A percentile compares a stretch with the other conserved stretches of the same genome.
Evolutionary conservation across 1,140 invertebrate genomes (phyloP).

Genomic region (Drosophila pseudoobscura): DNA sequence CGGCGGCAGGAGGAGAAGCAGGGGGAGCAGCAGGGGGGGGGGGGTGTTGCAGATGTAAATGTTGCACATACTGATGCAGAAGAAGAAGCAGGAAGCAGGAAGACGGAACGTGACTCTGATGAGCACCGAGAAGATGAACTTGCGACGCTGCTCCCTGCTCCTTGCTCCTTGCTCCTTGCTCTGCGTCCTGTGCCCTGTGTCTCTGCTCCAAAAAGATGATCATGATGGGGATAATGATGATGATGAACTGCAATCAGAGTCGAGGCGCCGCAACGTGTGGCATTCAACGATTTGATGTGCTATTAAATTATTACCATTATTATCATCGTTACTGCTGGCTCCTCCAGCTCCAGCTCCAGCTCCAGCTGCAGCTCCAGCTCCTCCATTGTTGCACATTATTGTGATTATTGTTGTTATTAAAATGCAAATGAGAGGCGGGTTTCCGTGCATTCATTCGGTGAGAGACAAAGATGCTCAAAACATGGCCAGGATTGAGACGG

Average conservation of each 20-base stretch:
- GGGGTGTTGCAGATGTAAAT: conserved; percentile 21
- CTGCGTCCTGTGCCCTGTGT: too few relatives aligned
- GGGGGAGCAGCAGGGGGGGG: background rate
- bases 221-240: conserved; percentile 17
- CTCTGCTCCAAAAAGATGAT: too few relatives aligned
- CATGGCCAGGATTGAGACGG: conserved; percentile 17
- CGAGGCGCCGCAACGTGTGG: conserved; percentile 19
- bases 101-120: conserved; percentile 38
- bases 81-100: conserved; percentile 11
- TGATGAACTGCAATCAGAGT: conserved; percentile 47
- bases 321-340: conserved; percentile 44
- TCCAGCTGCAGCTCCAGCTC: too few relatives aligned
- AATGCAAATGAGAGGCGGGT: conserved; percentile 72
- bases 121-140: conserved; percentile 13
- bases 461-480: background rate
- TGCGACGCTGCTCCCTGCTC: background rate
- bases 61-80: conserved; percentile 19
- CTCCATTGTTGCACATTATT: conserved; percentile 56
- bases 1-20: background rate
- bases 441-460: conserved; percentile 40
- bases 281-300: conserved; percentile 61
- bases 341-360: background rate
- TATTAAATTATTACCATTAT: conserved; percentile 36
- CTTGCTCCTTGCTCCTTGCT: too few relatives aligned
- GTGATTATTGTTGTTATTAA: conserved; percentile 81